Conservation (phyloP, 2,797 vertebrate genomes). For the Macropodus opercularis region DNA sequence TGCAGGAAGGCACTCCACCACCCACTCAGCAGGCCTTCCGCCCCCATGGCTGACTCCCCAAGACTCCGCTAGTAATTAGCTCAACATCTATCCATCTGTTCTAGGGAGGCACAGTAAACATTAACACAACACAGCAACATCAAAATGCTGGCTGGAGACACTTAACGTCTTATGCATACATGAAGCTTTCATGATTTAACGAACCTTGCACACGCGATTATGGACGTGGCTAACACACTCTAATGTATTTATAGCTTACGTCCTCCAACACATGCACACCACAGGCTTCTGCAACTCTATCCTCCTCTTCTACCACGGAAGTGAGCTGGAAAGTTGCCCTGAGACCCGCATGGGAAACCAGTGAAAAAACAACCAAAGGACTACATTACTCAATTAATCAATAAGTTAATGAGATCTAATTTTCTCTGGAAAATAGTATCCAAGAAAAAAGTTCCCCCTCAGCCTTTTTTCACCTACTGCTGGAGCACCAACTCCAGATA, state of each 20-base stretch:
- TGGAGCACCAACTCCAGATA: conserved; percentile 66
- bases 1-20: conserved; percentile 66
- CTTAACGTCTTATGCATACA: conserved; percentile 44
- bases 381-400: conserved; percentile 84
- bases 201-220: conserved; percentile 25
- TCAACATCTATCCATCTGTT: conserved; percentile 81
- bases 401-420: conserved; percentile 85
- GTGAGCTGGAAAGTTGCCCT: conserved; percentile 68
- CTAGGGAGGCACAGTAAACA: conserved; percentile 74
- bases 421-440: conserved; percentile 80
- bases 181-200: conserved; percentile 35
- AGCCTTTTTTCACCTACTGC: conserved; percentile 54
- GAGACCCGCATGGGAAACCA: conserved; percentile 64
- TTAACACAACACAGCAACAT: conserved; percentile 73
- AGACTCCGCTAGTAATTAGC: conserved; percentile 80
- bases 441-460: conserved; percentile 72
- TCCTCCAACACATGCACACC: too few relatives aligned
- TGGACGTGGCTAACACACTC: conserved; percentile 12
- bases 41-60: conserved; percentile 79
- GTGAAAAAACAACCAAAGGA: conserved; percentile 73
- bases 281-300: conserved; percentile 58
- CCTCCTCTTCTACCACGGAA: conserved; percentile 51
- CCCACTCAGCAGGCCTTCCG: conserved; percentile 77
- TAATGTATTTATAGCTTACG: too few relatives aligned
- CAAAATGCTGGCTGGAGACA: conserved; percentile 69